Evolutionary conservation across 2,888 invertebrate species (phyloP).

Genomic region (Lumbricus terrestris): DNA sequence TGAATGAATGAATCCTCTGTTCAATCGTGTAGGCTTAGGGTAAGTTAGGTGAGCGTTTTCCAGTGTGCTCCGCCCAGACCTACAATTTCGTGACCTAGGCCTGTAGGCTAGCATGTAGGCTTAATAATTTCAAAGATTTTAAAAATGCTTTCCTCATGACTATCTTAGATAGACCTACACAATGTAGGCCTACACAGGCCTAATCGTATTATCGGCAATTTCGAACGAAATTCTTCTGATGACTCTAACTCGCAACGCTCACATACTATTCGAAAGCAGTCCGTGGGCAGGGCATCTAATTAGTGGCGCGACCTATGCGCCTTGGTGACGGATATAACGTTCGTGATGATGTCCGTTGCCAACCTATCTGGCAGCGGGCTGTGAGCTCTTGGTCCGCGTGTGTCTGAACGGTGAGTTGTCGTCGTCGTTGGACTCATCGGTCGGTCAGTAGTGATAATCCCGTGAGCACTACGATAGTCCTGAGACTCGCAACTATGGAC

Average conservation of each 20-base stretch:
- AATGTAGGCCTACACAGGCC: no score
- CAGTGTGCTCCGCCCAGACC: no score
- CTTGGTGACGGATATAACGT: neutral
- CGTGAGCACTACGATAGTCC: neutral
- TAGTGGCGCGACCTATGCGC: neutral
- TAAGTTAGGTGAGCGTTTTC: no score
- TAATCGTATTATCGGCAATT: neutral
- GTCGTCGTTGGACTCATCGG: no score
- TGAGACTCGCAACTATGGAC: neutral
- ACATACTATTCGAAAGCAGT: neutral
- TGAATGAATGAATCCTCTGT: no score
- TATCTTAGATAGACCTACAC: neutral
- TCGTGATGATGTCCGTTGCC: neutral
- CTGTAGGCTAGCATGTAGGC: no score
- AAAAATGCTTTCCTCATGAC: neutral
- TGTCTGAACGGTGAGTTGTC: neutral
- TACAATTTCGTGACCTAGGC: no score
- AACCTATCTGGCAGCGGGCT: neutral
- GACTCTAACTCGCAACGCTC: neutral
- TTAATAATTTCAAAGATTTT: neutral
- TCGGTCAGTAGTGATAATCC: neutral
- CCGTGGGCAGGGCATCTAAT: conserved; percentile 3
- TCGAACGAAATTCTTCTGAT: neutral
- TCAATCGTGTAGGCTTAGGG: no score
- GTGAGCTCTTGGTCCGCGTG: neutral